Evolutionary conservation across 2,113 vertebrate species (phyloP).

Genomic region (Cyanoderma ruficeps): DNA sequence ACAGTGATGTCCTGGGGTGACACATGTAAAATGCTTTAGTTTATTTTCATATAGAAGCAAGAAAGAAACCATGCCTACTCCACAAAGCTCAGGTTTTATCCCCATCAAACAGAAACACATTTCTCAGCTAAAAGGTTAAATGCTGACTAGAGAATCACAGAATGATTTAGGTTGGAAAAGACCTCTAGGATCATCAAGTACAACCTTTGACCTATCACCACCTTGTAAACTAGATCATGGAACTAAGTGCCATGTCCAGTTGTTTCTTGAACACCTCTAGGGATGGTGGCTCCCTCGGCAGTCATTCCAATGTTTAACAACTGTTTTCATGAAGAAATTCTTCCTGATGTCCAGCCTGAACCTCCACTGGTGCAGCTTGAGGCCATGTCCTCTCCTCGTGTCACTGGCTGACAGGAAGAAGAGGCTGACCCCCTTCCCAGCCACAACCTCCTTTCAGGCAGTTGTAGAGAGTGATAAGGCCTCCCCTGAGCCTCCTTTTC

Average conservation of each 20-base stretch:
- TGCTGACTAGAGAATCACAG: background rate
- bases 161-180: background rate
- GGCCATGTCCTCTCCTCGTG: background rate
- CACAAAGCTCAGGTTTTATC: background rate
- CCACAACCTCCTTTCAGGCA: fast-evolving
- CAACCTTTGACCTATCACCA: background rate
- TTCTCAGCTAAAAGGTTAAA: background rate
- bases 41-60: background rate
- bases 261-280: background rate
- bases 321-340: background rate
- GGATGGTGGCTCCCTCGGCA: background rate
- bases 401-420: fast-evolving
- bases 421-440: fast-evolving
- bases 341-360: background rate
- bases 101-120: background rate
- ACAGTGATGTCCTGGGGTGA: background rate
- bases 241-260: background rate
- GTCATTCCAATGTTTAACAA: background rate
- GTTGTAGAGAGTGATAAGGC: too few relatives aligned
- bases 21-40: background rate
- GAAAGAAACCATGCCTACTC: background rate
- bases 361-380: fast-evolving
- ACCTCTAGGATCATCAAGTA: background rate
- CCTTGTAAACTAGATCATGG: background rate
- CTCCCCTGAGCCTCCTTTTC: background rate